Evolutionary conservation across 2,797 vertebrate genomes (phyloP).

Genomic region (Ctenopoma multispine): DNA sequence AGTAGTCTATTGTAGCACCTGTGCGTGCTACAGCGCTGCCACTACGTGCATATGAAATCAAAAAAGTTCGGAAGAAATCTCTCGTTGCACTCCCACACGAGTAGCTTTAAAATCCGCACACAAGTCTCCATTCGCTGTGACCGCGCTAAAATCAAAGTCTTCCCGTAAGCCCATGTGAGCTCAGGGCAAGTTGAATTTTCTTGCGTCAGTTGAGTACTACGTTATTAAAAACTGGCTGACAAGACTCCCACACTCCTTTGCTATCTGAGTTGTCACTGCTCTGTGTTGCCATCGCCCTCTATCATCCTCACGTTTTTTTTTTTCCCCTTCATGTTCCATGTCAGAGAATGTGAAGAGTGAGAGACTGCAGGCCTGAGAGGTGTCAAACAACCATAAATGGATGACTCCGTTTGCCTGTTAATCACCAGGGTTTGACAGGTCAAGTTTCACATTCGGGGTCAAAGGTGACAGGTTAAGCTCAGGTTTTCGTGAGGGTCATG

Average conservation of each 20-base stretch:
- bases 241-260: slow-evolving; percentile 41
- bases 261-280: slow-evolving; percentile 55
- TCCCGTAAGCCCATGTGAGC: slow-evolving; percentile 44
- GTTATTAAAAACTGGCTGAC: slow-evolving; percentile 59
- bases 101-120: slow-evolving; percentile 35
- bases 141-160: slow-evolving; percentile 53
- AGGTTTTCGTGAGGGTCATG: slow-evolving; percentile 42
- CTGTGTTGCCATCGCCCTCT: slow-evolving; percentile 50
- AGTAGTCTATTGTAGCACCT: slow-evolving; percentile 18
- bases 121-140: slow-evolving; percentile 28
- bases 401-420: slow-evolving; percentile 65
- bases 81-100: not conserved
- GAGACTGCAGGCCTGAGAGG: slow-evolving; percentile 58
- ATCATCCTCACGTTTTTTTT: slow-evolving; percentile 44
- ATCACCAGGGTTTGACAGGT: slow-evolving; percentile 60
- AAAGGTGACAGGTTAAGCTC: slow-evolving; percentile 53
- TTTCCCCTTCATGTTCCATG: slow-evolving; percentile 14
- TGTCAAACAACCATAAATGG: slow-evolving; percentile 70
- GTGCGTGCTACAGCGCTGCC: slow-evolving; percentile 4
- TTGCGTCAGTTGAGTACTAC: slow-evolving; percentile 53
- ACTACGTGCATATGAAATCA: slow-evolving; percentile 37
- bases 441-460: slow-evolving; percentile 65
- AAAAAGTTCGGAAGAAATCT: slow-evolving; percentile 20
- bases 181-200: slow-evolving; percentile 54
- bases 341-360: slow-evolving; percentile 63